Conservation (phyloP, 1,140 invertebrate species). For the Drosophila arizonae region DNA sequence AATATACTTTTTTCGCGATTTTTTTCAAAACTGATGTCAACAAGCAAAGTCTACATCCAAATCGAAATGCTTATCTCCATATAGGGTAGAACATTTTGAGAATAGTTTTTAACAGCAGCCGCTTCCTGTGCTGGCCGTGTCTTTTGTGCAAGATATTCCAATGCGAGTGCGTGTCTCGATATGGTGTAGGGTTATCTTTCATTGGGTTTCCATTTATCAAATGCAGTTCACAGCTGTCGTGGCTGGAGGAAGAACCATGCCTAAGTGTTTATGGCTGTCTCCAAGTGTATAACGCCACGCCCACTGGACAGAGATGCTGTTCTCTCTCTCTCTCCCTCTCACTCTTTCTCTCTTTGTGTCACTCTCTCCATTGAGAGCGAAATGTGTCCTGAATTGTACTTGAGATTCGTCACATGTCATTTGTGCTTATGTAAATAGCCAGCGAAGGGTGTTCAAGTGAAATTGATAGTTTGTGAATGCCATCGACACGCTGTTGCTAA, state of each 20-base stretch:
- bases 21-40: too few relatives aligned
- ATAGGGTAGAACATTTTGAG: background rate
- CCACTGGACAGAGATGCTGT: slow-evolving; percentile 4
- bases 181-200: slow-evolving; percentile 21
- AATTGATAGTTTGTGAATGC: slow-evolving; percentile 80
- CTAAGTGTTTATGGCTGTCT: slow-evolving; percentile 58
- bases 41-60: background rate
- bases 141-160: slow-evolving; percentile 16
- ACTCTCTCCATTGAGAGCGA: background rate
- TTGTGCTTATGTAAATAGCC: slow-evolving; percentile 68
- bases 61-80: background rate
- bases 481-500: slow-evolving; percentile 80
- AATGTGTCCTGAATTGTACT: slow-evolving; percentile 55
- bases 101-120: slow-evolving; percentile 32
- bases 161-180: slow-evolving; percentile 15
- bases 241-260: slow-evolving; percentile 54
- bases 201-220: slow-evolving; percentile 67
- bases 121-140: slow-evolving; percentile 32
- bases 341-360: too few relatives aligned
- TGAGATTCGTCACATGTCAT: slow-evolving; percentile 76
- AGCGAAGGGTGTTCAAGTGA: slow-evolving; percentile 60
- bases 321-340: too few relatives aligned
- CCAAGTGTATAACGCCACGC: slow-evolving; percentile 51
- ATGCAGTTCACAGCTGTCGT: slow-evolving; percentile 67
- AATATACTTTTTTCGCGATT: too few relatives aligned